These are phyloP conservation scores for Spheniscus humboldti DNA, from an alignment of 2,797 vertebrate genomes.

Conservation along the genomic window DNA sequence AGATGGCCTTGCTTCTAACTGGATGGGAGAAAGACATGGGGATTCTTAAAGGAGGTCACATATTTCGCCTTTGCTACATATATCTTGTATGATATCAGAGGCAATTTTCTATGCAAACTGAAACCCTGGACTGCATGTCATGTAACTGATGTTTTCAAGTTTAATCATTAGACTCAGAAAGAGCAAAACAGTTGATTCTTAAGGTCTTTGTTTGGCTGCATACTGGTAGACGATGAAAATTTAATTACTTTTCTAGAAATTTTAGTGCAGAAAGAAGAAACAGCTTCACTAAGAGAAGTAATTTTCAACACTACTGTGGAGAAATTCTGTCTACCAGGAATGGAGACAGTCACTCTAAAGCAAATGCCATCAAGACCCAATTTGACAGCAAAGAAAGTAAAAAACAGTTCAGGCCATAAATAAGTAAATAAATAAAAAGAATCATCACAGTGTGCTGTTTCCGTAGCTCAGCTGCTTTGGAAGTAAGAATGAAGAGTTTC, in stretches of 20 bases:
- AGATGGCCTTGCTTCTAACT: neutral
- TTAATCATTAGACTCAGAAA: neutral
- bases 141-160: neutral
- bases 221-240: neutral
- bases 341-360: neutral
- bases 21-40: neutral
- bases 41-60: neutral
- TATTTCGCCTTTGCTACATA: neutral
- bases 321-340: neutral
- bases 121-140: neutral
- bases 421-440: neutral
- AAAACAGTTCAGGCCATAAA: neutral
- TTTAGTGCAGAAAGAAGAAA: neutral
- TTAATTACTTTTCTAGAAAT: neutral
- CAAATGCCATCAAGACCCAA: neutral
- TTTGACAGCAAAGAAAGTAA: neutral
- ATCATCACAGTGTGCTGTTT: neutral
- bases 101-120: neutral
- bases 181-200: neutral
- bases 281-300: neutral
- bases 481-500: neutral
- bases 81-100: neutral
- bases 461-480: neutral
- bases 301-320: neutral
- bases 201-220: neutral